Evolutionary conservation across 2,888 invertebrate species (phyloP), one percentile per base, ranked within the genome.

Genomic region (Nemapogon koenigi): DNA sequence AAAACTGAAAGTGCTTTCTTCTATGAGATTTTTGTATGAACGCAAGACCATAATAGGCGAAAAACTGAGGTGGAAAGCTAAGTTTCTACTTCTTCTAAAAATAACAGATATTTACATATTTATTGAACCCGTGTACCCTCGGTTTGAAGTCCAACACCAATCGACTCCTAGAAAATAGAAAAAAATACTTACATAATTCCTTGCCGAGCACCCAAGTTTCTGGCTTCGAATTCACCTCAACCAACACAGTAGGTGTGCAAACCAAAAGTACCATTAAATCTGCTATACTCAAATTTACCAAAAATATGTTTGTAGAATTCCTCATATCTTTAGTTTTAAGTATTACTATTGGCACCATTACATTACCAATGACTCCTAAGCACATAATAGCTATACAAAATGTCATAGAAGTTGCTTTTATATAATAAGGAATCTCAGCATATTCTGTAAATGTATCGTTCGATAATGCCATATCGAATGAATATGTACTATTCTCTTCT

Each of bases 131-230:
- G n/a, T n/a, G n/a, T n/a, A n/a, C n/a, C n/a, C n/a, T n/a, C n/a
- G n/a, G n/a, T n/a, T n/a, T n/a, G n/a, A n/a, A n/a, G n/a, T n/a
- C n/a, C n/a, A n/a, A n/a, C n/a, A n/a, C n/a, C n/a, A n/a, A n/a
- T n/a, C n/a, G n/a, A n/a, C n/a, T n/a, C n/a, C n/a, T n/a, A n/a
- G n/a, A n/a, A n/a, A n/a, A n/a, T n/a, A n/a, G 4, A 30, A 13
- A 15, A 7, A 4, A 35, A 40, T 63, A 94, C 96, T 94, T 81
- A 97, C 96, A 97, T 86, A 96, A 86, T 61, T 90, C 88, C 57
- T 89, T 89, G 30, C 96, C 96, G 37, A 97, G 84, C 46, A 92
- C 87, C 96, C 96, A 97, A 2, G 93, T 89, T 64, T 95, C 93
- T 10, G 94, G 94, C 50, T 87, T 87, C 7, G 92, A 89, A 66